phyloP scores from a whole-genome alignment of 2,797 vertebrate genomes.

The Lepilemur ruficaudatus region DNA sequence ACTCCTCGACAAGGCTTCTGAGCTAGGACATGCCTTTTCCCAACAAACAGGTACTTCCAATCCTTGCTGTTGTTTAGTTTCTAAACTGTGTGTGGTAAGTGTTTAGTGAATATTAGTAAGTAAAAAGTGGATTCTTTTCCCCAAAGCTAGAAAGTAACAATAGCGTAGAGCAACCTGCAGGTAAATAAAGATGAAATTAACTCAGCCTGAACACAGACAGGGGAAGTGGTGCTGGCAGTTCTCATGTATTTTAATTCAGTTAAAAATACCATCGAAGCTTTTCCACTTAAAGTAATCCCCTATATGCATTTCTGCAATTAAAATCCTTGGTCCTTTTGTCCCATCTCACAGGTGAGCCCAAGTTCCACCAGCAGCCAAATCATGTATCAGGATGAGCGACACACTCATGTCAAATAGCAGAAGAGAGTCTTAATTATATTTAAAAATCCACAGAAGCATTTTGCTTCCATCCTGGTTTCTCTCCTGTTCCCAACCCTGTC shows the following conservation, averaged over 20 bases:
- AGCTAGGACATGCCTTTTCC: background rate
- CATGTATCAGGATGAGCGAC: constrained; percentile 54
- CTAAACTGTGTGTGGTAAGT: background rate
- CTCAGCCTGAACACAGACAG: constrained; percentile 63
- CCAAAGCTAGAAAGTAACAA: constrained; percentile 54
- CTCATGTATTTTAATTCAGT: constrained; percentile 67
- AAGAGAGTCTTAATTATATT: constrained; percentile 73
- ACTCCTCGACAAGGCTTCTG: background rate
- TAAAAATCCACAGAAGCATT: constrained; percentile 58
- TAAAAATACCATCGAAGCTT: background rate
- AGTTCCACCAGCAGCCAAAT: constrained; percentile 51
- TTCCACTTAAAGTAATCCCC: constrained; percentile 39
- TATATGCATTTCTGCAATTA: constrained; percentile 49
- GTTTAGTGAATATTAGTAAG: background rate
- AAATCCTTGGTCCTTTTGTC: constrained; percentile 60
- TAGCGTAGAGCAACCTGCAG: constrained; percentile 16
- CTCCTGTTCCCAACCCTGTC: background rate
- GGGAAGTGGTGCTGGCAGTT: constrained; percentile 47
- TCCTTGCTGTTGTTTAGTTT: background rate
- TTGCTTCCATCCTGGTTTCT: background rate
- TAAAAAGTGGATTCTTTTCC: background rate
- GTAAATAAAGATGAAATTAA: constrained; percentile 71
- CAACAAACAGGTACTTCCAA: background rate
- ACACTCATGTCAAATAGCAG: constrained; percentile 44
- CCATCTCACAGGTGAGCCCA: constrained; percentile 67